phyloP scores from a whole-genome alignment of 2,797 vertebrate species.

The Sparidentex hasta region DNA sequence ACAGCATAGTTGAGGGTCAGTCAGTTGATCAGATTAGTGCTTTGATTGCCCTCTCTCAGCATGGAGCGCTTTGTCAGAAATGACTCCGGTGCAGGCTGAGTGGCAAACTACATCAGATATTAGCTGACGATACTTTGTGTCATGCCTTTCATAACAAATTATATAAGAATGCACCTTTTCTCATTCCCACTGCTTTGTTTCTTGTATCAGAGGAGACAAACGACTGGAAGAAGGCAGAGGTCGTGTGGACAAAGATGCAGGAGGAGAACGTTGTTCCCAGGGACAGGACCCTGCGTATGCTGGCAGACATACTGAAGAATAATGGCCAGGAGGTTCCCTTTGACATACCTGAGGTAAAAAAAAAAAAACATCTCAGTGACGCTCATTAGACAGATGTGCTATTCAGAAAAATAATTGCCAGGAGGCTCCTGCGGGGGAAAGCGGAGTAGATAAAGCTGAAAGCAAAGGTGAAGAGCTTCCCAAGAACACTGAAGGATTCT shows the following conservation, averaged over 20 bases:
- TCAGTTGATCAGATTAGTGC: conserved; percentile 77
- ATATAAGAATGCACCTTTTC: conserved; percentile 20
- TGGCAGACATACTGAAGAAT: conserved; percentile 87
- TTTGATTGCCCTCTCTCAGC: conserved; percentile 75
- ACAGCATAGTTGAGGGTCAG: conserved; percentile 60
- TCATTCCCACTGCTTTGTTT: conserved; percentile 4
- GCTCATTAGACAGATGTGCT: conserved; percentile 40
- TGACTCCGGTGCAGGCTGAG: conserved; percentile 39
- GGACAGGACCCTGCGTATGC: conserved; percentile 87
- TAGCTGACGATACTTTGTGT: conserved; percentile 8
- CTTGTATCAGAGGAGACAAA: conserved; percentile 84
- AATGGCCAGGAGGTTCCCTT: conserved; percentile 91
- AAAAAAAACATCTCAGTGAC: background rate
- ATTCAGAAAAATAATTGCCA: conserved; percentile 53
- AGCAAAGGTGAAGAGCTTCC: conserved; percentile 24
- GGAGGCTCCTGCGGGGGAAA: conserved; percentile 24
- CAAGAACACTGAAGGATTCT: conserved; percentile 22
- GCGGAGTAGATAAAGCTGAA: conserved; percentile 22
- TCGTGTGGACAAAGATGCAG: conserved; percentile 94
- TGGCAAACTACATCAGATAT: conserved; percentile 21
- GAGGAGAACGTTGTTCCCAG: conserved; percentile 94
- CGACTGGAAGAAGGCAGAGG: conserved; percentile 90
- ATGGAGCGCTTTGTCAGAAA: conserved; percentile 66
- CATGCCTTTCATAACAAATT: background rate
- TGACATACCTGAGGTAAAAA: conserved; percentile 90